phyloP scores from a whole-genome alignment of 2,797 vertebrate species.

The Parambassis ranga region DNA sequence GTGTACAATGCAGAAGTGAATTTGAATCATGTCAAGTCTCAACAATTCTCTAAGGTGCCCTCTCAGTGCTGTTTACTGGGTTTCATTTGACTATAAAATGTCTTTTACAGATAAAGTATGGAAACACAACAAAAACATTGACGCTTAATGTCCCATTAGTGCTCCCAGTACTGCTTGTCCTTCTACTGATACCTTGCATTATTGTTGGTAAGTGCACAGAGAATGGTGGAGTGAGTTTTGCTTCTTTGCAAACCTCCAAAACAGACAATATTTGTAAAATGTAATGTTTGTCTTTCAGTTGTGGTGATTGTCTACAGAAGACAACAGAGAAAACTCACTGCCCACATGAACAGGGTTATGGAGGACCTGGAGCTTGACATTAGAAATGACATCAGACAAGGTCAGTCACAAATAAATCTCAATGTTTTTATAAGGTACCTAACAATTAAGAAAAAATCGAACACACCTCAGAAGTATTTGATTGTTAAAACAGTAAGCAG shows the following conservation, averaged over 20 bases:
- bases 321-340: slow-evolving; percentile 84
- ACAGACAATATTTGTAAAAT: too few species aligned
- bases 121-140: slow-evolving; percentile 54
- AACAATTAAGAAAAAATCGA: too few species aligned
- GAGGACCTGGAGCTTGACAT: slow-evolving; percentile 89
- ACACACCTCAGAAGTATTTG: too few species aligned
- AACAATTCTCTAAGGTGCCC: too few species aligned
- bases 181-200: slow-evolving; percentile 78
- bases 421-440: too few species aligned
- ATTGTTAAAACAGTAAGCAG: too few species aligned
- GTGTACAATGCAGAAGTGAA: too few species aligned
- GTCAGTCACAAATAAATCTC: slow-evolving; percentile 66
- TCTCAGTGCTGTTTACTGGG: too few species aligned
- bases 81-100: too few species aligned
- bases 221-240: fast-evolving
- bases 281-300: slow-evolving; percentile 47
- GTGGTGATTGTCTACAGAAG: slow-evolving; percentile 77
- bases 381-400: slow-evolving; percentile 92
- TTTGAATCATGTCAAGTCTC: too few species aligned
- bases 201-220: slow-evolving; percentile 78
- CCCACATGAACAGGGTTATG: slow-evolving; percentile 83
- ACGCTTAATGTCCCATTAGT: neutral
- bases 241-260: too few species aligned
- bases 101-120: slow-evolving; percentile 82
- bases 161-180: slow-evolving; percentile 69